phyloP scores from a whole-genome alignment of 2,888 invertebrate species.

The Caenorhabditis virilis region DNA sequence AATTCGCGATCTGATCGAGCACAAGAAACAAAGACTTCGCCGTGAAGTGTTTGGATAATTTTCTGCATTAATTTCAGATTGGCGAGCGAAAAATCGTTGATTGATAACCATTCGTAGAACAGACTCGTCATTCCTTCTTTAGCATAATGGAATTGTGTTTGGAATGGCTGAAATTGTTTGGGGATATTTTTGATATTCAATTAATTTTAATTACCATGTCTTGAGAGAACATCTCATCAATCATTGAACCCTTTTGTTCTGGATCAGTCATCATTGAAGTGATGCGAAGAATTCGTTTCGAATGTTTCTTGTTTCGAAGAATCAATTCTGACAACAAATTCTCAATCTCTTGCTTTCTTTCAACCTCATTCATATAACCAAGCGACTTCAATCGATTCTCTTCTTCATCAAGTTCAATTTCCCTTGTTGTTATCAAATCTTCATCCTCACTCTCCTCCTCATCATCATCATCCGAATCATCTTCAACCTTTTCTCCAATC shows the following conservation, averaged over 20 bases:
- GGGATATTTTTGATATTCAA: no score
- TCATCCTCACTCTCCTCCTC: conserved; percentile 31
- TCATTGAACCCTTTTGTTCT: conserved; percentile 11
- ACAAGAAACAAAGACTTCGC: conserved; percentile 11
- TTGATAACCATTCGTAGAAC: conserved; percentile 21
- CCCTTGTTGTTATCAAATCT: conserved; percentile 8
- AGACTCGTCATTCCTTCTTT: conserved; percentile 23
- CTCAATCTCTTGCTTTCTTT: conserved; percentile 7
- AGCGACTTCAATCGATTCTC: conserved; percentile 12
- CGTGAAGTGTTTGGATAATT: conserved; percentile 20
- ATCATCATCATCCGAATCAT: conserved; percentile 13
- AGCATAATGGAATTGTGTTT: conserved; percentile 16
- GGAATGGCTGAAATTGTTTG: conserved; percentile 5
- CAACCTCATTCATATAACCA: conserved; percentile 1
- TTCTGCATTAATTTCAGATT: conserved; percentile 22
- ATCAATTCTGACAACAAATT: conserved; percentile 11
- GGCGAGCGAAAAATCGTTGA: conserved; percentile 16
- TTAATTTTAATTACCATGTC: conserved; percentile 4
- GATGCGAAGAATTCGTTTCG: conserved; percentile 19
- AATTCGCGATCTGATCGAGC: conserved; percentile 3
- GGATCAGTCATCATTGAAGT: conserved; percentile 17
- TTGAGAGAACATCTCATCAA: conserved; percentile 17
- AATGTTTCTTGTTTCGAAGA: conserved; percentile 13
- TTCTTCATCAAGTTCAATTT: conserved; percentile 19
- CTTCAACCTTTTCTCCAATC: conserved; percentile 77